These are phyloP conservation scores for Holocentrus rufus DNA, from an alignment of 2,797 vertebrate genomes.

Conservation along the genomic window DNA sequence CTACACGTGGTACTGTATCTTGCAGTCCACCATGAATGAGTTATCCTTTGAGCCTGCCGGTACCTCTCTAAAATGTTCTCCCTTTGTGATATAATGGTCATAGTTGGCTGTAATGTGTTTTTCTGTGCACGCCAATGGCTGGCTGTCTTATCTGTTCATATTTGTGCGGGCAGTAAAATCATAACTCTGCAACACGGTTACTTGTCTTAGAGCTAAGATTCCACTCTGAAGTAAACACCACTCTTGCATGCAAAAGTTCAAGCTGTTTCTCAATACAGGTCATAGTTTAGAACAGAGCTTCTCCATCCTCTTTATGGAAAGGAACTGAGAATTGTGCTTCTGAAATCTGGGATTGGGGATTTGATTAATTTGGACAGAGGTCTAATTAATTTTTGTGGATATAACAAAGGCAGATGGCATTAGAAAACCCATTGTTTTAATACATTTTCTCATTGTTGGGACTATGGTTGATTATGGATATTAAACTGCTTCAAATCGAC, in stretches of 20 bases:
- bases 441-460: neutral
- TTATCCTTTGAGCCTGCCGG: constrained; percentile 8
- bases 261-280: constrained; percentile 21
- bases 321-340: neutral
- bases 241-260: constrained; percentile 10
- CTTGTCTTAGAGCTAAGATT: constrained; percentile 37
- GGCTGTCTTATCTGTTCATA: constrained; percentile 52
- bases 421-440: neutral
- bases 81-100: constrained; percentile 2
- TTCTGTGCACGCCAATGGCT: constrained; percentile 29
- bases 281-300: constrained; percentile 29
- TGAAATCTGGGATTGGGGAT: constrained; percentile 8
- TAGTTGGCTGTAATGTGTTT: neutral
- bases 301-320: constrained; percentile 15
- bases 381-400: constrained; percentile 3
- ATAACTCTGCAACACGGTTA: constrained; percentile 19
- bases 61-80: constrained; percentile 9
- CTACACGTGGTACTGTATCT: neutral
- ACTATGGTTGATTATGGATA: neutral
- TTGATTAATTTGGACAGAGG: neutral
- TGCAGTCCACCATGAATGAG: neutral
- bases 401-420: neutral
- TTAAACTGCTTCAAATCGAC: neutral
- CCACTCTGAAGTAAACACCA: constrained; percentile 7
- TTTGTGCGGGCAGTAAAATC: constrained; percentile 52